These are phyloP conservation scores for Mirza zaza DNA, from an alignment of 2,113 vertebrate species.

Conservation along the genomic window DNA sequence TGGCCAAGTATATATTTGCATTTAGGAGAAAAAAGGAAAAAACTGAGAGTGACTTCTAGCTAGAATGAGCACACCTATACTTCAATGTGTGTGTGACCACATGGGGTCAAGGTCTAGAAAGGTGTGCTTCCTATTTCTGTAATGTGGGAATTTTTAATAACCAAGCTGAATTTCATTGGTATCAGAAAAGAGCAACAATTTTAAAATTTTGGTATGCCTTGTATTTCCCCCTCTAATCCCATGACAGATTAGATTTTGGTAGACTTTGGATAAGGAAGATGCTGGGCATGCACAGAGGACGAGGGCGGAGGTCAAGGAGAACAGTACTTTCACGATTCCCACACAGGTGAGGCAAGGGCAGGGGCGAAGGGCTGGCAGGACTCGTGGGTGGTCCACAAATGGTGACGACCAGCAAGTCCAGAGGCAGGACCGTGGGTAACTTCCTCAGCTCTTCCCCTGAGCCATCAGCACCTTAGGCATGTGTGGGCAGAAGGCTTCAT, in stretches of 20 bases:
- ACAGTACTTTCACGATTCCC: background rate
- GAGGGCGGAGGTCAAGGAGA: background rate
- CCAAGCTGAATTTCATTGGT: background rate
- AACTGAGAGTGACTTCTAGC: background rate
- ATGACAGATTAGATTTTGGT: background rate
- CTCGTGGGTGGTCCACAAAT: background rate
- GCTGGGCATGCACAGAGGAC: background rate
- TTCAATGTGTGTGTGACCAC: background rate
- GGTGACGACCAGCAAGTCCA: background rate
- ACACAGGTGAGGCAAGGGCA: background rate
- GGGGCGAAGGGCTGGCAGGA: background rate
- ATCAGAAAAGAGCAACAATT: background rate
- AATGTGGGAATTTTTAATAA: background rate
- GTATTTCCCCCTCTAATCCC: background rate
- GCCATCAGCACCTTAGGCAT: background rate
- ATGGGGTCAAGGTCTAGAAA: background rate
- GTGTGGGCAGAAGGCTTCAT: background rate
- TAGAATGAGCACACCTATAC: background rate
- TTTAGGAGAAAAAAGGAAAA: background rate
- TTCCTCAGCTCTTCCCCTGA: background rate
- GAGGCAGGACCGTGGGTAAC: background rate
- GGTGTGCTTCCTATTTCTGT: background rate
- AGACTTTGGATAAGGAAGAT: background rate
- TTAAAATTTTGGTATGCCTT: background rate
- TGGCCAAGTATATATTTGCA: background rate